phyloP scores from a whole-genome alignment of 2,113 vertebrate genomes.

The Dunckerocampus dactyliophorus region DNA sequence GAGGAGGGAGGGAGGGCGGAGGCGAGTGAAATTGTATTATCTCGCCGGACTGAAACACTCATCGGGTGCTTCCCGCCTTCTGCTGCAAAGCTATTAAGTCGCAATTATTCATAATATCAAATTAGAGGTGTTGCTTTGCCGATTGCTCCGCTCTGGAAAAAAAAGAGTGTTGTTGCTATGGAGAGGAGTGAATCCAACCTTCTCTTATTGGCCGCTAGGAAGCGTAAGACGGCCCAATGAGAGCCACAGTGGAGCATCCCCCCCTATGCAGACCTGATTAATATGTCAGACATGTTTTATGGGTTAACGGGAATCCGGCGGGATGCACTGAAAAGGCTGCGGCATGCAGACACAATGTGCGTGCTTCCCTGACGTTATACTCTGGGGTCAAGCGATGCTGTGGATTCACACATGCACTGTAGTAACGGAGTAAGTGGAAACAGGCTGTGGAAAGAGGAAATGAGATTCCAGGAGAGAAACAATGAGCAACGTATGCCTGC shows the following conservation, averaged over 20 bases:
- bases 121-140: conserved; percentile 84
- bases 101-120: conserved; percentile 84
- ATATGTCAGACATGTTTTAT: conserved; percentile 81
- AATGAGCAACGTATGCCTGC: conserved; percentile 18
- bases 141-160: conserved; percentile 65
- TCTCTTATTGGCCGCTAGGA: conserved; percentile 75
- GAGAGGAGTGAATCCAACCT: conserved; percentile 76
- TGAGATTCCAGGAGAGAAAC: conserved; percentile 37
- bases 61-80: conserved; percentile 66
- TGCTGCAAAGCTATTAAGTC: conserved; percentile 60
- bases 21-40: not conserved
- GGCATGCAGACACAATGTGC: conserved; percentile 4
- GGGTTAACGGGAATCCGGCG: conserved; percentile 72
- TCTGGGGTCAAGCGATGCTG: conserved; percentile 33
- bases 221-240: conserved; percentile 75
- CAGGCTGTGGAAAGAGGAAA: conserved; percentile 39
- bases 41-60: conserved; percentile 16
- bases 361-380: conserved; percentile 10
- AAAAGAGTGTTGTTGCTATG: conserved; percentile 88
- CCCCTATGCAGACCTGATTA: conserved; percentile 77
- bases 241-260: conserved; percentile 50
- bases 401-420: conserved; percentile 10
- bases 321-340: conserved; percentile 51
- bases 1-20: conserved; percentile 38
- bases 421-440: conserved; percentile 41